Evolutionary conservation across 2,888 invertebrate genomes (phyloP), one percentile per base, ranked within the genome.

Genomic region (Phragmatobia fuliginosa): DNA sequence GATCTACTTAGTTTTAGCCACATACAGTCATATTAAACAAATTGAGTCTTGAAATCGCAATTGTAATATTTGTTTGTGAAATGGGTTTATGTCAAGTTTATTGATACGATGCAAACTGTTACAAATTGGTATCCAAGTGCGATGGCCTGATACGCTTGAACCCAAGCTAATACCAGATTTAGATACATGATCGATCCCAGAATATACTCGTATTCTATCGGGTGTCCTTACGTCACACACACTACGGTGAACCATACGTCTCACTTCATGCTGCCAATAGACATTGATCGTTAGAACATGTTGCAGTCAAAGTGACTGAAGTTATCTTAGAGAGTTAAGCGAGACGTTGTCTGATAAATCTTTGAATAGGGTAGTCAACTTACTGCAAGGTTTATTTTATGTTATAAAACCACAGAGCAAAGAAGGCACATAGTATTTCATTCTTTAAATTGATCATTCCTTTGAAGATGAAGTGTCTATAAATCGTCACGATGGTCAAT

Each of bases 121-220:
- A 49, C 21, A 49, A 49, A n/a, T 49, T 49, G 21, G 8, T 21
- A 1, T 52, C 14, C 25, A 52, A 56, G 28, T 28, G 52, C 52
- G 28, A 56, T 5, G 52, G 16, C 28, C 52, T 25, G 14, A 28
- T 56, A 25, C 64, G 71, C 56, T 78, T 63, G 64, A 70, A 63
- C 62, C 71, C 33, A 62, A 79, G 76, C 71, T 76, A 66, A 78
- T 79, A 62, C 70, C 68, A 45, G 31, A 67, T 59, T 32, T 66
- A 64, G 73, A 73, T 71, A 62, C 68, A 81, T 70, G 82, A 75
- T 76, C 73, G 69, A 72, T 78, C 76, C 16, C 28, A 56, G 28
- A 56, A 70, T 64, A 67, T 49, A n/a, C n/a, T n/a, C n/a, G n/a
- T n/a, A 63, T 45, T 38, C 68, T 38, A 59, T 67, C 45, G 32